Percentiles rank a stretch among this genome's conserved stretches.
phyloP scores from a whole-genome alignment of 2,113 vertebrate species.

The Tachysurus fulvidraco region DNA sequence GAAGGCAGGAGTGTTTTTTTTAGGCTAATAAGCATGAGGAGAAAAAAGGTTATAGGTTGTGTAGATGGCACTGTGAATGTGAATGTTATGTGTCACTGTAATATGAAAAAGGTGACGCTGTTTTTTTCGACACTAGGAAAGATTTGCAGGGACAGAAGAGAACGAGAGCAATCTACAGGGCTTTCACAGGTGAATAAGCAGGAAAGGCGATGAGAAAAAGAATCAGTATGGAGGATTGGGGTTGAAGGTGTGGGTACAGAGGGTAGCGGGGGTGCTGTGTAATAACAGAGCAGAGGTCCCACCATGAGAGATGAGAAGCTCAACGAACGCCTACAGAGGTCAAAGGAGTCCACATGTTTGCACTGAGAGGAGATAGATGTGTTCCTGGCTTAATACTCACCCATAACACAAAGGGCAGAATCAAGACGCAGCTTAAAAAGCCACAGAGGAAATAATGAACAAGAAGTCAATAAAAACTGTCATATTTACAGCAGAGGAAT shows the following conservation, averaged over 20 bases:
- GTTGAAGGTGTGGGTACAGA: conserved; percentile 38
- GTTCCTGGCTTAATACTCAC: conserved; percentile 70
- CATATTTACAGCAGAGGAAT: conserved; percentile 59
- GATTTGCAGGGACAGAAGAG: conserved; percentile 32
- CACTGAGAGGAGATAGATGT: conserved; percentile 70
- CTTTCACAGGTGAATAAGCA: conserved; percentile 62
- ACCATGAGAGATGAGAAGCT: conserved; percentile 68
- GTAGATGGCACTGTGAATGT: conserved; percentile 24
- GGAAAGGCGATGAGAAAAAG: conserved; percentile 10
- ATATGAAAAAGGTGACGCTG: conserved; percentile 15
- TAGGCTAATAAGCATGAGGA: background rate
- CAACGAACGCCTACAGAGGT: conserved; percentile 65
- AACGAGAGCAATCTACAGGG: conserved; percentile 53
- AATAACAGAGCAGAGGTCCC: conserved; percentile 72
- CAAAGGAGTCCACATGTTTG: conserved; percentile 65
- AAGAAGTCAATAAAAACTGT: conserved; percentile 68
- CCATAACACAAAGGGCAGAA: conserved; percentile 68
- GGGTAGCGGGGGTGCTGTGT: conserved; percentile 59
- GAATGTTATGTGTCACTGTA: conserved; percentile 32
- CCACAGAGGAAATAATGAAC: conserved; percentile 66
- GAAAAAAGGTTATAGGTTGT: background rate
- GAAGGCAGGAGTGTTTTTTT: background rate
- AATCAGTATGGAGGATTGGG: conserved; percentile 47
- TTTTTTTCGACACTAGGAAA: conserved; percentile 17
- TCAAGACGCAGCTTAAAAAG: conserved; percentile 68